Evolutionary conservation across 2,797 vertebrate species (phyloP).

Genomic region (Pyrocephalus nanus): DNA sequence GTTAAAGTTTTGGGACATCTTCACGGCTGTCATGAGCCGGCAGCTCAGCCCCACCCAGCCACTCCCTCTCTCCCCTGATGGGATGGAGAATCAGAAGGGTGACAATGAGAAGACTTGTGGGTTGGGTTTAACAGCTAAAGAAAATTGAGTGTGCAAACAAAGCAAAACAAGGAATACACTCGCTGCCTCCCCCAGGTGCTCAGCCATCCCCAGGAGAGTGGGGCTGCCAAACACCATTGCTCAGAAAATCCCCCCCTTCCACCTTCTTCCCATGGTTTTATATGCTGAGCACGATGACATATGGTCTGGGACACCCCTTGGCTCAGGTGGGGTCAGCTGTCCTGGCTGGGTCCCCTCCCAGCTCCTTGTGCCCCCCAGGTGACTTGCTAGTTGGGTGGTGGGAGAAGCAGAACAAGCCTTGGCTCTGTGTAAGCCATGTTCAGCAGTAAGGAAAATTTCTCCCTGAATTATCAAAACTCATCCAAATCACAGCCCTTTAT

Average conservation of each 20-base stretch:
- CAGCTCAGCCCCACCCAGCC: neutral
- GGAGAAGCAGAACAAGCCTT: neutral
- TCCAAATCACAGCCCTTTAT: neutral
- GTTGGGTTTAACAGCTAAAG: neutral
- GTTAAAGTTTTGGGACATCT: neutral
- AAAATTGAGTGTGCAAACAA: rapidly evolving
- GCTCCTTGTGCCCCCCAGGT: rapidly evolving
- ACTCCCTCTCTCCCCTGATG: rapidly evolving
- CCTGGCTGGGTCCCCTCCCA: neutral
- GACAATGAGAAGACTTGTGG: neutral
- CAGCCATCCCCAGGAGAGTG: neutral
- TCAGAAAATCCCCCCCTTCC: rapidly evolving
- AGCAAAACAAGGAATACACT: neutral
- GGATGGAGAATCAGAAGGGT: rapidly evolving
- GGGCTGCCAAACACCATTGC: rapidly evolving
- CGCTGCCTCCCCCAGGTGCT: neutral
- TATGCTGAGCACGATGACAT: rapidly evolving
- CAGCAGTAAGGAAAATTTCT: neutral
- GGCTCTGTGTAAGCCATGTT: rapidly evolving
- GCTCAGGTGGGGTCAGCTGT: neutral
- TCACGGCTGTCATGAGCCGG: neutral
- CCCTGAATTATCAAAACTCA: neutral
- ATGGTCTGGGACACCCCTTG: neutral
- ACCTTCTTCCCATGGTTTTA: neutral
- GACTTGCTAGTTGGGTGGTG: rapidly evolving